Evolutionary conservation across 2,797 vertebrate genomes (phyloP).

Genomic region (Australoheros facetus): DNA sequence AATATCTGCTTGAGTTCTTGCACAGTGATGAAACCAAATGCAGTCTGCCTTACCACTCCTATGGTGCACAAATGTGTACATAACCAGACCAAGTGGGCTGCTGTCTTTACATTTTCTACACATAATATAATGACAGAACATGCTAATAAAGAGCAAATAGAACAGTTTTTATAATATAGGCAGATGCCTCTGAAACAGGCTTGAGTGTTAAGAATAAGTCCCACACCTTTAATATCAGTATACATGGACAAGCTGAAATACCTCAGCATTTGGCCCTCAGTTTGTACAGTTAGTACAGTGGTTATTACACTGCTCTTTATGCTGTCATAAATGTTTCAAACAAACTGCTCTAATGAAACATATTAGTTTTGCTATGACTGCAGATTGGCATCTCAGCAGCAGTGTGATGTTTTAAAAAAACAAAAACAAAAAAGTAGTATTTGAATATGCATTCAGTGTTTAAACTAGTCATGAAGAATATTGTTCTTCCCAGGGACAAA

Average conservation of each 20-base stretch:
- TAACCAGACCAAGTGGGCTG: slow-evolving; percentile 12
- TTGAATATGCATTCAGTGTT: neutral
- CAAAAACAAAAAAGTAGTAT: neutral
- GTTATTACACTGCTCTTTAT: neutral
- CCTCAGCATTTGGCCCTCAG: neutral
- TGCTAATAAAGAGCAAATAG: neutral
- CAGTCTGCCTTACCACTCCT: neutral
- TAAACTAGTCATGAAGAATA: neutral
- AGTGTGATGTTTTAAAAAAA: neutral
- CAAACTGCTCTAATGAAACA: neutral
- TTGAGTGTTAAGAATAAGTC: slow-evolving; percentile 5
- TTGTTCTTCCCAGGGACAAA: slow-evolving; percentile 81
- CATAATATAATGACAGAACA: neutral
- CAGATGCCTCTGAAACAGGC: neutral
- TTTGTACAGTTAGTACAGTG: neutral
- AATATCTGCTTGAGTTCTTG: neutral
- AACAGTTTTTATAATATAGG: neutral
- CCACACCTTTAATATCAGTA: neutral
- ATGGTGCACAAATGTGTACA: neutral
- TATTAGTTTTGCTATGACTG: neutral
- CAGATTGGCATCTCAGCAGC: neutral
- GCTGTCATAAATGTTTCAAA: neutral
- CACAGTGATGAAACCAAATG: neutral
- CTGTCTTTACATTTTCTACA: slow-evolving; percentile 11
- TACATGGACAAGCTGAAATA: neutral